Evolutionary conservation across 2,113 vertebrate species (phyloP).

Genomic region (Colius striatus): DNA sequence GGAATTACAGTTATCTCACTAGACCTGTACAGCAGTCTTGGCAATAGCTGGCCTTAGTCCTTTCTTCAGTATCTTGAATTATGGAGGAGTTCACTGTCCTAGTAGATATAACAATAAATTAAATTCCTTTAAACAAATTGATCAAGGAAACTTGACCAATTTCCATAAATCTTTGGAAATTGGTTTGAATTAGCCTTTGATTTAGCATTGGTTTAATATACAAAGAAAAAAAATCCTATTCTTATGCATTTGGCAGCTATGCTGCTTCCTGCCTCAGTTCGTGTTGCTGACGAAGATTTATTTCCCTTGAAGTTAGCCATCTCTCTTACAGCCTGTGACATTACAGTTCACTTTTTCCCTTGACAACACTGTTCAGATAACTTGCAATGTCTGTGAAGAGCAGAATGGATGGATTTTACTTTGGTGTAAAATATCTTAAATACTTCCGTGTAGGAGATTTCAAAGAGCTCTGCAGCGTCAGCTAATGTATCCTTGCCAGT

Average conservation of each 20-base stretch:
- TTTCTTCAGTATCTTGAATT: slow-evolving; percentile 68
- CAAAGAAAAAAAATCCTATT: slow-evolving; percentile 37
- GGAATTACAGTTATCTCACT: slow-evolving; percentile 7
- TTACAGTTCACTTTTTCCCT: slow-evolving; percentile 55
- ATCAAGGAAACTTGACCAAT: slow-evolving; percentile 72
- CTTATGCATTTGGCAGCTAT: slow-evolving; percentile 59
- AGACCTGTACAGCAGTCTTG: slow-evolving; percentile 1
- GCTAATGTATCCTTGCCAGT: background rate
- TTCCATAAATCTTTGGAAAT: slow-evolving; percentile 74
- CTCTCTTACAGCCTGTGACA: slow-evolving; percentile 49
- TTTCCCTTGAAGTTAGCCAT: slow-evolving; percentile 65
- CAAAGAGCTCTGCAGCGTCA: slow-evolving; percentile 44
- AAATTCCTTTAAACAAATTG: slow-evolving; percentile 67
- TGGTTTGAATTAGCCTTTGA: slow-evolving; percentile 73
- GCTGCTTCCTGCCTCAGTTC: slow-evolving; percentile 65
- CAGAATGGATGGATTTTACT: slow-evolving; percentile 51
- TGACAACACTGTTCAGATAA: background rate
- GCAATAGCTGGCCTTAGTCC: slow-evolving; percentile 46
- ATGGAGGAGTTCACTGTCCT: slow-evolving; percentile 67
- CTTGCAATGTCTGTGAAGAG: slow-evolving; percentile 1
- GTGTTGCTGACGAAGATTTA: slow-evolving; percentile 67
- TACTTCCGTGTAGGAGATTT: slow-evolving; percentile 26
- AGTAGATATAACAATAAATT: slow-evolving; percentile 69
- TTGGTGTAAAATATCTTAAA: slow-evolving; percentile 42
- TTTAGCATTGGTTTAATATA: slow-evolving; percentile 73